Evolutionary conservation across 2,888 invertebrate genomes (phyloP).

Genomic region (Smittia aterrima): DNA sequence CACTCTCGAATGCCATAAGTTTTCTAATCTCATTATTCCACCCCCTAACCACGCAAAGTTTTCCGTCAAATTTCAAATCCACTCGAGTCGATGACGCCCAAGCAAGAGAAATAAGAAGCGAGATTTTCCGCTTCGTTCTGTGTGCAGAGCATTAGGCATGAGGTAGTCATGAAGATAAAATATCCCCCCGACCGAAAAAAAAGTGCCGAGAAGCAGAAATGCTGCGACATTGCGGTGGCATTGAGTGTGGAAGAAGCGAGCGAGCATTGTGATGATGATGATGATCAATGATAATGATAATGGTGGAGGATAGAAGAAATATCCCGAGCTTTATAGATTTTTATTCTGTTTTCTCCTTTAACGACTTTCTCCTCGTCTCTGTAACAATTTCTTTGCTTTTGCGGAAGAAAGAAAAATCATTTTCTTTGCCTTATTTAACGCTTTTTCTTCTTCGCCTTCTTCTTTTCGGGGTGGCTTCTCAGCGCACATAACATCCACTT

Average conservation of each 20-base stretch:
- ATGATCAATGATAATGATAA: conserved; percentile 33
- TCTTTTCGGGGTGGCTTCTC: not conserved
- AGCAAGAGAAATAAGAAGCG: not conserved
- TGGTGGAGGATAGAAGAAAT: not conserved
- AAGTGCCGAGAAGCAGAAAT: not conserved
- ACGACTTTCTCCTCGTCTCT: not conserved
- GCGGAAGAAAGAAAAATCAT: not conserved
- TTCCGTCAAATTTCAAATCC: not conserved
- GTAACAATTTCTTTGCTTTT: not conserved
- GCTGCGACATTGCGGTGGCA: conserved; percentile 31
- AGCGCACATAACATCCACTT: not conserved
- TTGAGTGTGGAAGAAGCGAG: no score
- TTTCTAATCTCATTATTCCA: not conserved
- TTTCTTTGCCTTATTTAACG: conserved; percentile 10
- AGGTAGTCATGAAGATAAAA: not conserved
- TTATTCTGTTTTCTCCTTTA: not conserved
- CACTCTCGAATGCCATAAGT: not conserved
- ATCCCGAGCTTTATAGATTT: not conserved
- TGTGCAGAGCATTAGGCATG: not conserved
- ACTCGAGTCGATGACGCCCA: not conserved
- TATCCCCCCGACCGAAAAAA: not conserved
- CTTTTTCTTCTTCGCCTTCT: not conserved
- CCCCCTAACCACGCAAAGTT: not conserved
- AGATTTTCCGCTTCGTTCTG: not conserved
- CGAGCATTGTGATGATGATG: not conserved